Base-by-base conservation (phyloP, 2,113 vertebrate species). In the Oncorhynchus masou region DNA sequence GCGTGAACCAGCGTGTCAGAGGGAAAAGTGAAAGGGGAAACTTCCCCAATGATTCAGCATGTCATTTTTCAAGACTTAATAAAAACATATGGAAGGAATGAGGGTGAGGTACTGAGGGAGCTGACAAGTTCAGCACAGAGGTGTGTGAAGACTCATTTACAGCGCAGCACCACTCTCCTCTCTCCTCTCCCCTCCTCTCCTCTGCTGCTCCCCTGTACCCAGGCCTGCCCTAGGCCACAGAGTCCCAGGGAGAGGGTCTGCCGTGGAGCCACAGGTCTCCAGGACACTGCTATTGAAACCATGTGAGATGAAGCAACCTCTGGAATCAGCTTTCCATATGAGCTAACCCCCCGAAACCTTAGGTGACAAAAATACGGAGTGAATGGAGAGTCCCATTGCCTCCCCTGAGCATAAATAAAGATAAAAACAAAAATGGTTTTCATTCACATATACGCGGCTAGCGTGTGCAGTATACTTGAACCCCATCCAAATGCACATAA, bases 221-320 rank as follows among this genome's bases (percentile, higher is more conserved):
- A 24, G 57, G 51, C 72, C 76, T 70, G 81, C 75, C 75, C 84
- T 74, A 79, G 81, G 78, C 79, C 51, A 76, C 22, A 39, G 76
- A 70, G 71, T 87, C 79, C 79, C 76, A 79, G 69, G 76, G 79
- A 71, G 59, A 75, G 79, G 82, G 29, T 81, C 83, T 69, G 81
- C 70, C 70, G 84, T 78, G 70, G 67, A 89, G 82, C 85, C 39
- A 51, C 65, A 83, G 71, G 70, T 91, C 88, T 84, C 73, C 81
- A 74, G 80, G 84, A 88, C 70, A 86, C 84, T 85, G 84, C 84
- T 86, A 94, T 93, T 93, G 81, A 89, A 93, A 92, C 90, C 93
- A 94, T 92, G 87, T 93, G 91, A 92, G 91, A 88, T 91, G 89
- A 91, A 90, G 88, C 88, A 92, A 92, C 81, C 82, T 78, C 88